Base-by-base conservation (phyloP, 2,888 invertebrate genomes). In the Eupithecia pulchellata region DNA sequence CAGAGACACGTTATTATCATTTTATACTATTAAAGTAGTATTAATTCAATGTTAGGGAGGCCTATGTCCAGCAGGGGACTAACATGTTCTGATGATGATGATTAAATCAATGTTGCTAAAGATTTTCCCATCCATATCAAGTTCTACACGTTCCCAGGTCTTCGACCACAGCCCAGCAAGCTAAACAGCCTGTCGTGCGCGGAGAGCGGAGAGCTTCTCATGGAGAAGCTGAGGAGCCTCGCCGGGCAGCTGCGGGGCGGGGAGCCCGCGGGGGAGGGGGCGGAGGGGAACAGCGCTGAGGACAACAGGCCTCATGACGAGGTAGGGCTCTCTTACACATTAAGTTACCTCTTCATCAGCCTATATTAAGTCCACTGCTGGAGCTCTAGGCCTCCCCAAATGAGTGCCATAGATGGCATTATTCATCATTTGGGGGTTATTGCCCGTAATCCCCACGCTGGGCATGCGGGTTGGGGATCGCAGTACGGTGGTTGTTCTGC, bases 131-230 rank as follows among this genome's bases (percentile, higher is more conserved):
- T 3, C 20, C 47, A 20, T 9, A 47, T 47, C 0, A 47, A 20
- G 2, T n/a, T n/a, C 2, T 13, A 55, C 11, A 17, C 11, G 0
- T 60, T 58, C 6, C 2, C 20, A 58, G 61, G 36, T 3, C 55
- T 92, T 1, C 78, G 91, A 9, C 92, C 92, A 0, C 91, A 89
- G 0, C 91, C 91, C 0, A 92, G 91, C 79, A 92, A 89, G 74
- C 77, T 90, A 17, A 89, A 91, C 0, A 90, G 88, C 0, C 78
- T 91, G 20, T 86, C 80, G 2, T 91, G 89, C 64, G 85, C 89
- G 0, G 92, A 92, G 70, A 91, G 91, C 57, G 92, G 92, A 0
- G 90, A 91, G 80, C 81, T 91, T 8, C 85, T 92, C 32, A 84
- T 92, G 3, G 88, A 92, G 78, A 93, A 91, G 78, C 80, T 94